Conservation (phyloP, 2,888 invertebrate species). For the Molorchus minor region DNA sequence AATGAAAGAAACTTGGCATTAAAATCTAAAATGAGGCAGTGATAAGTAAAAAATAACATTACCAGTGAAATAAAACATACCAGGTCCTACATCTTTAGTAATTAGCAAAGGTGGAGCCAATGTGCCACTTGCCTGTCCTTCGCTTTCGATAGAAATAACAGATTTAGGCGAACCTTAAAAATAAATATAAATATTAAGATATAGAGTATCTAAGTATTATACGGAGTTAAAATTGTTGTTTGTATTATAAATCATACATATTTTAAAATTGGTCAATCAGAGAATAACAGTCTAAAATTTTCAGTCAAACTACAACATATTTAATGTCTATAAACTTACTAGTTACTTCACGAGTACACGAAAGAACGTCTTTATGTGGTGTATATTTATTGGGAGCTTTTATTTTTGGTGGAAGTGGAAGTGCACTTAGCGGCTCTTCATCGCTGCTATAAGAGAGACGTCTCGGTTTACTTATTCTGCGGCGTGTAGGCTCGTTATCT, state of each 20-base stretch:
- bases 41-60: slow-evolving; percentile 2
- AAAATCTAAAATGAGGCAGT: neutral
- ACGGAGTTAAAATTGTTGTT: neutral
- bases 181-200: neutral
- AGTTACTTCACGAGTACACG: neutral
- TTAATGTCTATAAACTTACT: neutral
- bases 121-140: neutral
- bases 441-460: slow-evolving; percentile 1
- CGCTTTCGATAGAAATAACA: neutral
- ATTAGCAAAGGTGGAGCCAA: neutral
- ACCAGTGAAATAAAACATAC: slow-evolving; percentile 2
- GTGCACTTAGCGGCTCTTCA: slow-evolving; percentile 5
- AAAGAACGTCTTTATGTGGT: slow-evolving; percentile 3
- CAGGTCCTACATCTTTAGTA: slow-evolving; percentile 4
- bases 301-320: neutral
- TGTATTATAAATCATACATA: neutral
- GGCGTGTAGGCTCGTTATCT: neutral
- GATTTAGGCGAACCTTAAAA: neutral
- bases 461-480: neutral
- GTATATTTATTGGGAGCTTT: neutral
- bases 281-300: neutral
- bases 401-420: slow-evolving; percentile 1
- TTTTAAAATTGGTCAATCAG: slow-evolving; percentile 4
- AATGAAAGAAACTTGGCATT: neutral
- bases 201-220: neutral